phyloP scores from a whole-genome alignment of 2,888 invertebrate genomes.

The Agriopis marginaria region DNA sequence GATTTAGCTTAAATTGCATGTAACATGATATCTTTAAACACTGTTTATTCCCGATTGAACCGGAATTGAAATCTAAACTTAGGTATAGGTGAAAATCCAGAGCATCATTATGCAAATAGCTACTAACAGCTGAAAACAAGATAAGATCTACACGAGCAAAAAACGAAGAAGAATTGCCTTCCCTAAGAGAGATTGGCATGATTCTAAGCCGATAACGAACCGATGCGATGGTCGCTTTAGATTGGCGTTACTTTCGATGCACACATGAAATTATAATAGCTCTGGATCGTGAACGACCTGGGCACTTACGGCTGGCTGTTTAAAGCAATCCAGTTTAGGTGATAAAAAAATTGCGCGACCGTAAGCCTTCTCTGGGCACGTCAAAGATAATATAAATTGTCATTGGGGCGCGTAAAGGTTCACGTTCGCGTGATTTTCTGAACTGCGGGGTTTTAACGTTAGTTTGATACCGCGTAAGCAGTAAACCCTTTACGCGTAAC shows the following conservation, averaged over 20 bases:
- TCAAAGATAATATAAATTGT: too few relatives aligned
- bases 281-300: background rate
- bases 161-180: conserved; percentile 21
- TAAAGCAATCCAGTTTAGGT: too few relatives aligned
- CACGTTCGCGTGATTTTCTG: too few relatives aligned
- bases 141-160: conserved; percentile 12
- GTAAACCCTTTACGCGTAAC: too few relatives aligned
- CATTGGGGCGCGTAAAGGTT: too few relatives aligned
- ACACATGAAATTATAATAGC: background rate
- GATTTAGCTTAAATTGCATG: too few relatives aligned
- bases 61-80: background rate
- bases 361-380: too few relatives aligned
- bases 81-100: background rate
- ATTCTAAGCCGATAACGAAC: conserved; percentile 8
- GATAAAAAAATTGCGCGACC: too few relatives aligned
- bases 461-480: too few relatives aligned
- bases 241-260: background rate
- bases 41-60: background rate
- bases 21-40: too few relatives aligned
- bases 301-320: too few relatives aligned
- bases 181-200: conserved; percentile 16
- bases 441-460: too few relatives aligned
- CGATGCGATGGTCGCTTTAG: background rate
- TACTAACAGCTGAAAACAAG: background rate
- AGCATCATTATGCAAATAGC: conserved; percentile 5